Evolutionary conservation across 35 echinoderm and acorn worm species (phyloP).

Genomic region (Diadema setosum): DNA sequence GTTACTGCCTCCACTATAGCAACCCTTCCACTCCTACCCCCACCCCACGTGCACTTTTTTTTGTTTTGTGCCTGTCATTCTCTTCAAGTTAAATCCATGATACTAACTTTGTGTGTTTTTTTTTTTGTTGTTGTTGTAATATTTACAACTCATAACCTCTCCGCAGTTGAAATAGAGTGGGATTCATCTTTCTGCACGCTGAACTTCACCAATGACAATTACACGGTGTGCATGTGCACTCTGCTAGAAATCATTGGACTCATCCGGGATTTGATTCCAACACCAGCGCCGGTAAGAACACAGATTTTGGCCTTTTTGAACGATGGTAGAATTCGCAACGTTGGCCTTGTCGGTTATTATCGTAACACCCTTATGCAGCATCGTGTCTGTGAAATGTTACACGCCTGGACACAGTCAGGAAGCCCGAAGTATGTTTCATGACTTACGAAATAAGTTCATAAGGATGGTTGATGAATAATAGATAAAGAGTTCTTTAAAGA

Average conservation of each 20-base stretch:
- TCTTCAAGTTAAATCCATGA: neutral
- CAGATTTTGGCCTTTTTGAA: no score
- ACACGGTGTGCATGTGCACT: conserved; percentile 65
- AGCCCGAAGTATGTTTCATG: no score
- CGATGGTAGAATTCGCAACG: no score
- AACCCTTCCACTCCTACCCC: neutral
- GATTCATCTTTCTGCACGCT: conserved; percentile 43
- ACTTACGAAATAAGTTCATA: no score
- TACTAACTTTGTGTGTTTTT: neutral
- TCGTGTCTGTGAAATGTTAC: no score
- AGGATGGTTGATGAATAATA: no score
- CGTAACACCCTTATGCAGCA: no score
- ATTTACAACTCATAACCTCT: neutral
- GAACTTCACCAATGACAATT: conserved; percentile 76
- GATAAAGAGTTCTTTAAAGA: no score
- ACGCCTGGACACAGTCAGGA: no score
- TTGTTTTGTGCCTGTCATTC: neutral
- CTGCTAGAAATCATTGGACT: conserved; percentile 65
- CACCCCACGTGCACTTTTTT: neutral
- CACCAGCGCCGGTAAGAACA: conserved; percentile 43
- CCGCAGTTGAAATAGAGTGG: conserved; percentile 68
- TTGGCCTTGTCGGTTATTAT: no score
- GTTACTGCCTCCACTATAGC: neutral
- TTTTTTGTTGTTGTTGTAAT: no score
- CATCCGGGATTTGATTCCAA: conserved; percentile 52